phyloP scores from a whole-genome alignment of 2,797 vertebrate species.

The Anas bahamensis region DNA sequence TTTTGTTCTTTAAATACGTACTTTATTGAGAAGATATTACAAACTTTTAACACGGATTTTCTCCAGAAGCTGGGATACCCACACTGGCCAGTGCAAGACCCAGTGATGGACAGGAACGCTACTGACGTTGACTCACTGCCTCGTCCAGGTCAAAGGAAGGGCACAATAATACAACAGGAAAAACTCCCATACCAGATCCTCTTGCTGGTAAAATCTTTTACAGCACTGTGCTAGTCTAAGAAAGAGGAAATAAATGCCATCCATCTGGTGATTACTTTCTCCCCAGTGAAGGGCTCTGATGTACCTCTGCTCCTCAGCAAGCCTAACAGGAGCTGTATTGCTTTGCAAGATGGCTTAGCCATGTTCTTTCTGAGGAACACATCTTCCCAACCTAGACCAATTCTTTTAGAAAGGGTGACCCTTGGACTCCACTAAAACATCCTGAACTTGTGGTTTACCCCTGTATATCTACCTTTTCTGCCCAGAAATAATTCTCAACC shows the following conservation, averaged over 20 bases:
- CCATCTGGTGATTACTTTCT: background rate
- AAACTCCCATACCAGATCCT: background rate
- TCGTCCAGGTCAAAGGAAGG: background rate
- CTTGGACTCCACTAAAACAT: background rate
- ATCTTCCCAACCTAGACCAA: background rate
- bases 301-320: background rate
- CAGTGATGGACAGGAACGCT: background rate
- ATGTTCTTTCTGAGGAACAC: background rate
- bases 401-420: background rate
- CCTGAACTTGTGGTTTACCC: background rate
- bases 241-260: background rate
- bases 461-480: background rate
- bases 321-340: background rate
- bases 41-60: background rate
- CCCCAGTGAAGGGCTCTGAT: background rate
- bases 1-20: background rate
- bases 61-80: background rate
- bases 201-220: background rate
- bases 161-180: background rate
- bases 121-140: background rate
- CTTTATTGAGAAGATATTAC: background rate
- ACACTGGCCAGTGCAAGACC: background rate
- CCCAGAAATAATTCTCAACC: background rate
- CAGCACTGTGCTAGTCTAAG: rapidly evolving
- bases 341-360: background rate